Evolutionary conservation across 2,113 vertebrate species (phyloP).

Genomic region (Rhagologus leucostigma): DNA sequence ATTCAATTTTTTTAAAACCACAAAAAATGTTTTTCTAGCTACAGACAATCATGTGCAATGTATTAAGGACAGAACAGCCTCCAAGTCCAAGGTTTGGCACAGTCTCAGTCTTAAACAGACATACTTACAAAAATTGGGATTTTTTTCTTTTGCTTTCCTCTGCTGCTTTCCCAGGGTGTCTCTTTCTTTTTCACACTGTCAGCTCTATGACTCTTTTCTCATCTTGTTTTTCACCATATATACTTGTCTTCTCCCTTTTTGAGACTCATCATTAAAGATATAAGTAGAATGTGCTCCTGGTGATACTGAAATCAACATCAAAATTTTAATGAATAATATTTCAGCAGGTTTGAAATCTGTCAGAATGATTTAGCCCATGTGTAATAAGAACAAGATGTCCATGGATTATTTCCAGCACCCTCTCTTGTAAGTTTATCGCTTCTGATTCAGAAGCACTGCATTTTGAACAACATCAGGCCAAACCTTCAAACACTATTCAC

Average conservation of each 20-base stretch:
- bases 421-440: not conserved
- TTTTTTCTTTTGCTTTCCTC: not conserved
- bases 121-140: not conserved
- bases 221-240: not conserved
- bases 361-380: not conserved
- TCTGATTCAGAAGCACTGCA: conserved; percentile 27
- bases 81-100: conserved; percentile 52
- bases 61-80: conserved; percentile 46
- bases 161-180: not conserved
- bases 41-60: conserved; percentile 58
- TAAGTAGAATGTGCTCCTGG: not conserved
- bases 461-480: not conserved
- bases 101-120: conserved; percentile 29
- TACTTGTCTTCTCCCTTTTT: not conserved
- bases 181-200: not conserved
- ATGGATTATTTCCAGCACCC: conserved; percentile 26
- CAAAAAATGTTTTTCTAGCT: conserved; percentile 51
- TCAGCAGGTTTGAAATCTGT: conserved; percentile 28
- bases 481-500: not conserved
- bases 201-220: not conserved
- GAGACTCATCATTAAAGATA: not conserved
- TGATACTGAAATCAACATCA: not conserved
- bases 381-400: conserved; percentile 42
- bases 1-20: conserved; percentile 34
- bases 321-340: not conserved